Conservation (phyloP, 2,797 vertebrate species). For the Pelobates cultripes region DNA sequence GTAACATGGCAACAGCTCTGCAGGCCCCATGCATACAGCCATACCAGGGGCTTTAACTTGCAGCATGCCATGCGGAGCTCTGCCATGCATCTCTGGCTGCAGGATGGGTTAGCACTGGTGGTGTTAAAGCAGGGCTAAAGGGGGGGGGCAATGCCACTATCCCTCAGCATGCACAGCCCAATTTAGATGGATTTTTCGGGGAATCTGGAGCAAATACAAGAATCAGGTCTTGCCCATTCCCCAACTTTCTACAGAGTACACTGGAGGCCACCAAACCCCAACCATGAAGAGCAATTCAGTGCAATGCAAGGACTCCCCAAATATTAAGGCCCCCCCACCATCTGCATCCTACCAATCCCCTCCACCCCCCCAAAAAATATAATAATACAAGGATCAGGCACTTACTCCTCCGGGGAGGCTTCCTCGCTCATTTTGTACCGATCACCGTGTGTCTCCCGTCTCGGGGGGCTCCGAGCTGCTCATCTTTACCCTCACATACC, state of each 20-base stretch:
- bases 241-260: background rate
- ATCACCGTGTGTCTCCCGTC: conserved; percentile 71
- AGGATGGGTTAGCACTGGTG: background rate
- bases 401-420: conserved; percentile 78
- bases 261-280: no score
- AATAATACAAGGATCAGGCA: conserved; percentile 37
- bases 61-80: conserved; percentile 17
- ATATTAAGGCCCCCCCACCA: background rate
- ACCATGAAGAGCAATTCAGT: background rate
- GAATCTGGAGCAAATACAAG: background rate
- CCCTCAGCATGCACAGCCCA: background rate
- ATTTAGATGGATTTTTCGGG: background rate
- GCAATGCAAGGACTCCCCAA: background rate
- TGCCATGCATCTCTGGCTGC: conserved; percentile 16
- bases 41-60: no score
- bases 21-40: conserved; percentile 22
- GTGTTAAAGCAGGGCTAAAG: background rate
- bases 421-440: conserved; percentile 77
- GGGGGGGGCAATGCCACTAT: background rate
- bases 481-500: conserved; percentile 71
- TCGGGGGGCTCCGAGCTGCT: conserved; percentile 72
- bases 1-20: conserved; percentile 9
- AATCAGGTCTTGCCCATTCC: background rate
- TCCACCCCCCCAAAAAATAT: no score
- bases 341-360: no score